These are phyloP conservation scores for Dryobotodes eremita DNA, from an alignment of 2,888 invertebrate genomes.

Conservation along the genomic window DNA sequence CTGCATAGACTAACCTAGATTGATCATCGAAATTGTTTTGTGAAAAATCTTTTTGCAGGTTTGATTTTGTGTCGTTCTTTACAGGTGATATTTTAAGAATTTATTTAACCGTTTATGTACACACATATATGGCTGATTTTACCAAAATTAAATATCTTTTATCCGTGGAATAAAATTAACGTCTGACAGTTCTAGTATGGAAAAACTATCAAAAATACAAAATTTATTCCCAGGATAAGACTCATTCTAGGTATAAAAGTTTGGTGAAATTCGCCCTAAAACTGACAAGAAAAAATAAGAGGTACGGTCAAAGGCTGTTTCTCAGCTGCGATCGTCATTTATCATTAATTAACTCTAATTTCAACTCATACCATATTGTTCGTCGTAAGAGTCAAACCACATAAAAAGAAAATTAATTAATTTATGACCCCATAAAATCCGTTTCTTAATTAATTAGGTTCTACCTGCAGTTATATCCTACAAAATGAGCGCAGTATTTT, in stretches of 20 bases:
- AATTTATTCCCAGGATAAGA: too few species aligned
- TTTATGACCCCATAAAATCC: constrained; percentile 42
- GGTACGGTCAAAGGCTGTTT: neutral
- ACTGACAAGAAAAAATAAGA: neutral
- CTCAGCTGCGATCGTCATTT: neutral
- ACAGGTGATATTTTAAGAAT: neutral
- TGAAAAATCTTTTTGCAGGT: neutral
- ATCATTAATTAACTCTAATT: neutral
- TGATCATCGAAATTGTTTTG: constrained; percentile 44
- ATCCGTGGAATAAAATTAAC: too few species aligned
- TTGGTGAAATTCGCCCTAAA: too few species aligned
- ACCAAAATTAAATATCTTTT: too few species aligned
- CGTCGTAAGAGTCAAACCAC: neutral
- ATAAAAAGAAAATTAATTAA: constrained; percentile 22
- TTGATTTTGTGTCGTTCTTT: constrained; percentile 7
- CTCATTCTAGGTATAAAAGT: too few species aligned
- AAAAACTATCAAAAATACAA: too few species aligned
- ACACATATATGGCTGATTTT: too few species aligned
- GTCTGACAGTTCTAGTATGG: too few species aligned
- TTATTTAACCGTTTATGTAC: neutral
- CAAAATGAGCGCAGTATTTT: constrained; percentile 12
- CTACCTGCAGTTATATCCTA: neutral
- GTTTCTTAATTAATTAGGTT: constrained; percentile 14
- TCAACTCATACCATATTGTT: too few species aligned
- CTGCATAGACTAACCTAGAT: constrained; percentile 40